A percentile compares a stretch with the other conserved stretches of the same genome.
Conservation (phyloP, 2,113 vertebrate species). For the Hirundichthys speculiger region DNA sequence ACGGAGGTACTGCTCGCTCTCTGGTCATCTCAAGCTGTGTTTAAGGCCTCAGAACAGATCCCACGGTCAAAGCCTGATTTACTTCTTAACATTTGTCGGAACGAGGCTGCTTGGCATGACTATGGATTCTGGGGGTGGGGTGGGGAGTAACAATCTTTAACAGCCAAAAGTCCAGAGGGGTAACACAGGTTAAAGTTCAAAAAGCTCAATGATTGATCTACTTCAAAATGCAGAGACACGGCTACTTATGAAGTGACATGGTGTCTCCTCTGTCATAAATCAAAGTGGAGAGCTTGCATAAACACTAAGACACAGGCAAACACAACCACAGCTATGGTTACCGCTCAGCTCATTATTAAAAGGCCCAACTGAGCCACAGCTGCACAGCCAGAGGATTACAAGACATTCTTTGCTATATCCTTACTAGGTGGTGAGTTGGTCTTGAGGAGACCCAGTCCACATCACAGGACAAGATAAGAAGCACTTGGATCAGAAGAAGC, state of each 20-base stretch:
- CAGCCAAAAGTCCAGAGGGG: constrained; percentile 40
- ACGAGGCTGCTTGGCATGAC: constrained; percentile 45
- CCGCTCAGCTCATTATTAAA: constrained; percentile 37
- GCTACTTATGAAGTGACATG: constrained; percentile 2
- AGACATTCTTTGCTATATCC: constrained; percentile 41
- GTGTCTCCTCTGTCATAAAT: constrained; percentile 20
- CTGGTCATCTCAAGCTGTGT: constrained; percentile 50
- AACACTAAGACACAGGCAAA: constrained; percentile 25
- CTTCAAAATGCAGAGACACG: constrained; percentile 40
- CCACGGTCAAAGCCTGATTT: constrained; percentile 61
- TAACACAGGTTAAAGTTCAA: constrained; percentile 57
- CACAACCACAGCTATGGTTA: constrained; percentile 16
- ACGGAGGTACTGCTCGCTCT: constrained; percentile 52
- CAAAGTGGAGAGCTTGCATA: constrained; percentile 11
- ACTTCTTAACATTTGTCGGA: constrained; percentile 55
- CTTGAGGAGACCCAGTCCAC: constrained; percentile 25
- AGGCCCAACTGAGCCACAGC: constrained; percentile 37
- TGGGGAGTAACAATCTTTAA: constrained; percentile 54
- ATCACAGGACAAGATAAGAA: constrained; percentile 56
- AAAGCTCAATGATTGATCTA: constrained; percentile 53
- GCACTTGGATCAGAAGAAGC: constrained; percentile 71
- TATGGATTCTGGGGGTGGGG: constrained; percentile 3
- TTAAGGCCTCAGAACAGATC: constrained; percentile 61
- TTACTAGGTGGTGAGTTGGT: neutral
- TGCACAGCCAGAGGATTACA: constrained; percentile 40